A percentile compares a stretch with the other conserved stretches of the same genome.
These are phyloP conservation scores for Tetrax tetrax DNA, from an alignment of 2,113 vertebrate species.

Conservation along the genomic window DNA sequence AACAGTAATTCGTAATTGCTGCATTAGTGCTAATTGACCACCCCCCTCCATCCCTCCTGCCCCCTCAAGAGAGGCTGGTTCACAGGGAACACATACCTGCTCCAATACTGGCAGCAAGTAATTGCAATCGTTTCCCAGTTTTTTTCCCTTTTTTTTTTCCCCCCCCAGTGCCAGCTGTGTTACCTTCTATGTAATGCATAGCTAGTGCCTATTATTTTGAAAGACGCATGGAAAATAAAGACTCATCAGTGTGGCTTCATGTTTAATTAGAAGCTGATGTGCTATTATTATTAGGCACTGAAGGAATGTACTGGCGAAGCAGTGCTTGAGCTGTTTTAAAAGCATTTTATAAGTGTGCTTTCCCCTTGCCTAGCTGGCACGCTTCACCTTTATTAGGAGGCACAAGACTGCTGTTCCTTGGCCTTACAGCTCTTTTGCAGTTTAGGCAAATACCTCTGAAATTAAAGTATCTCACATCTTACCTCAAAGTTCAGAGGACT, in stretches of 20 bases:
- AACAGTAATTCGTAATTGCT: neutral
- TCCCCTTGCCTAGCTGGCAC: neutral
- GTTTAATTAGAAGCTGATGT: conserved; percentile 63
- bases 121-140: neutral
- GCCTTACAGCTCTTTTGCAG: neutral
- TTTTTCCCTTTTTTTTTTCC: too few relatives aligned
- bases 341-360: conserved; percentile 36
- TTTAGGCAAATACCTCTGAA: neutral
- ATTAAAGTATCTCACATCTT: neutral
- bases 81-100: neutral
- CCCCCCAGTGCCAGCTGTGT: neutral
- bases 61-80: neutral
- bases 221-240: conserved; percentile 37
- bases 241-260: conserved; percentile 40
- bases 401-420: neutral
- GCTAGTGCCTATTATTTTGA: conserved; percentile 36
- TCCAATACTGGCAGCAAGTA: neutral
- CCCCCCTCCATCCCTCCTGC: neutral
- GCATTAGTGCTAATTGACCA: neutral
- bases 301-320: conserved; percentile 17
- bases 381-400: neutral
- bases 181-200: neutral
- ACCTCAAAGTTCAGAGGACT: neutral
- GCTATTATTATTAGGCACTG: conserved; percentile 30
- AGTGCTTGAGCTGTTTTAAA: conserved; percentile 17